Conservation (phyloP, 2,113 vertebrate species). For the Irena cyanogastra region DNA sequence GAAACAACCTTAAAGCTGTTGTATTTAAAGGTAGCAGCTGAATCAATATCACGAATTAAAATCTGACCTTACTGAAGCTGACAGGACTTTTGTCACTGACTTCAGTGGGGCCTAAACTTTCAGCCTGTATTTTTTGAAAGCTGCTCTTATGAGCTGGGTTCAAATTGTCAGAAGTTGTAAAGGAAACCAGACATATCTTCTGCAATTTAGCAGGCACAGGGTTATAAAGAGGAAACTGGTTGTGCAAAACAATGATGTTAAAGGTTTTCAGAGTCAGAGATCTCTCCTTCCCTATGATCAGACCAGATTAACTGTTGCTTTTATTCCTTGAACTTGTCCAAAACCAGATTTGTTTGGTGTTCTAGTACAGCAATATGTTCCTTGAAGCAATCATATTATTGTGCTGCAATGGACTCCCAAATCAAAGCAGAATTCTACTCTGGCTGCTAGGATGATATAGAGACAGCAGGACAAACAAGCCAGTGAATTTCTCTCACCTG, state of each 20-base stretch:
- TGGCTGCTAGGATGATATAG: background rate
- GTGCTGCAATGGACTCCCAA: background rate
- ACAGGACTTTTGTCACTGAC: background rate
- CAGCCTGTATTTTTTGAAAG: background rate
- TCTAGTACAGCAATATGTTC: background rate
- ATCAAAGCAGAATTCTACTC: background rate
- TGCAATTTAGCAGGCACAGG: background rate
- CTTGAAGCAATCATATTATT: background rate
- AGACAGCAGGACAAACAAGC: background rate
- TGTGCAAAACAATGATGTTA: background rate
- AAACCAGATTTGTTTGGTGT: background rate
- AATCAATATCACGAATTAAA: slow-evolving; percentile 12
- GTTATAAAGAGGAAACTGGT: background rate
- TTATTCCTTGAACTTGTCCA: background rate
- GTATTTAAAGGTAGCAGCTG: slow-evolving; percentile 25
- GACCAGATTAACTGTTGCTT: background rate
- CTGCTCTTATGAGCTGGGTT: background rate
- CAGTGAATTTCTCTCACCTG: background rate
- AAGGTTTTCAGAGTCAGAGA: background rate
- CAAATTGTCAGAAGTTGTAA: background rate
- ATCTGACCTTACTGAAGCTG: background rate
- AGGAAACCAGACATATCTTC: background rate
- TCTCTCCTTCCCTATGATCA: background rate
- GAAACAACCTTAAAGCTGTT: background rate
- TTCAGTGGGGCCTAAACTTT: background rate